A percentile compares a stretch with the other conserved stretches of the same genome.
These are phyloP conservation scores for Unio pictorum DNA, from an alignment of 2,888 invertebrate genomes.

Conservation along the genomic window DNA sequence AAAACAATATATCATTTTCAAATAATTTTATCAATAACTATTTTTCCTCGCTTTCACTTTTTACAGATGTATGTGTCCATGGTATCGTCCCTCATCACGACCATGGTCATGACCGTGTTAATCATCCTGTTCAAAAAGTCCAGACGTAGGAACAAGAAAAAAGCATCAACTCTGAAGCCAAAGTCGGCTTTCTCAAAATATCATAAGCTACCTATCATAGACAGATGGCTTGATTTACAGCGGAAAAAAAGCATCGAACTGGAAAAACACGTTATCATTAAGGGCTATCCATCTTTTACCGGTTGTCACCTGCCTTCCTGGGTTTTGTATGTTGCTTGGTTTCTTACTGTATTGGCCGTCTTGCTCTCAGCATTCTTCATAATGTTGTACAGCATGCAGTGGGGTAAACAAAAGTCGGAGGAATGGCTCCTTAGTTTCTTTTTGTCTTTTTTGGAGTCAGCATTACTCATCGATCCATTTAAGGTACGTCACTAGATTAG, in stretches of 20 bases:
- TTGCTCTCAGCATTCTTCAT: slow-evolving; percentile 23
- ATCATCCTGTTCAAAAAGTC: slow-evolving; percentile 23
- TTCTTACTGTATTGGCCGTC: slow-evolving; percentile 16
- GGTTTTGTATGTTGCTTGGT: slow-evolving; percentile 34
- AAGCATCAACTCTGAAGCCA: neutral
- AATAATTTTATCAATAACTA: too few species aligned
- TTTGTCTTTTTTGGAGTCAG: slow-evolving; percentile 22
- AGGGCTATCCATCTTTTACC: slow-evolving; percentile 5
- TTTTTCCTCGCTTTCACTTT: too few species aligned
- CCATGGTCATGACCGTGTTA: slow-evolving; percentile 10
- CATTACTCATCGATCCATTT: slow-evolving; percentile 23
- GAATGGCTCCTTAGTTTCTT: slow-evolving; percentile 26
- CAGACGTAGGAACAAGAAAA: slow-evolving; percentile 13
- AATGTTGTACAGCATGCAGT: slow-evolving; percentile 29
- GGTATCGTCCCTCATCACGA: slow-evolving; percentile 20
- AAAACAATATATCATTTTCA: too few species aligned
- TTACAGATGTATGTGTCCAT: slow-evolving; percentile 12
- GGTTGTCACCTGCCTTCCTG: slow-evolving; percentile 29
- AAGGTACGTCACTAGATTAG: slow-evolving; percentile 11
- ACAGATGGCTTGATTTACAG: too few species aligned
- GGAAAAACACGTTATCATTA: slow-evolving; percentile 15
- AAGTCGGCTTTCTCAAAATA: too few species aligned
- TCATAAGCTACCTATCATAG: too few species aligned
- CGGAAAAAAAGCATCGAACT: slow-evolving; percentile 19
- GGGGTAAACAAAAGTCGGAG: slow-evolving; percentile 25